Conservation (phyloP, 2,797 vertebrate genomes). For the Euthynnus affinis region DNA sequence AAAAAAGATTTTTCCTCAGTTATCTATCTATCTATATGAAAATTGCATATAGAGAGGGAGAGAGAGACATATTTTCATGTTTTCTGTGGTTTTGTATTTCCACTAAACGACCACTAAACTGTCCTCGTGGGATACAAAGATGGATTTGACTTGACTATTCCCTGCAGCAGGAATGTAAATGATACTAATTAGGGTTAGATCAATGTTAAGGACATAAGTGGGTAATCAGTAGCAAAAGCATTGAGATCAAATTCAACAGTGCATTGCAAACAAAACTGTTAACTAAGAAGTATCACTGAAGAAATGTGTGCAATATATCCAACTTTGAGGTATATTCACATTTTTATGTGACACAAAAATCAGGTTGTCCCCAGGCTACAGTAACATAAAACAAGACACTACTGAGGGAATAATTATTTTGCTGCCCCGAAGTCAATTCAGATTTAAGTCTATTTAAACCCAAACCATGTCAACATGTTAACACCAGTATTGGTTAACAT, state of each 20-base stretch:
- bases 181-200: constrained; percentile 36
- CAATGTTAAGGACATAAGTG: constrained; percentile 27
- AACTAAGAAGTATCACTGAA: not conserved
- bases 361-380: not conserved
- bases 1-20: not conserved
- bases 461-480: not conserved
- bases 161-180: constrained; percentile 35
- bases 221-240: constrained; percentile 20
- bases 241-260: not conserved
- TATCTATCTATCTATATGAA: no score
- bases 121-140: constrained; percentile 5
- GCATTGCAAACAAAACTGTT: not conserved
- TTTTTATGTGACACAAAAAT: not conserved
- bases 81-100: not conserved
- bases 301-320: not conserved
- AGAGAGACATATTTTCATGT: not conserved
- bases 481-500: not conserved
- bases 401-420: not conserved
- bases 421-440: not conserved
- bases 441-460: not conserved
- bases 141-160: constrained; percentile 30
- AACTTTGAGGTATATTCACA: not conserved
- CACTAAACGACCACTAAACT: not conserved
- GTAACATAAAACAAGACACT: not conserved
- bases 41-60: no score